Conservation (phyloP, 2,888 invertebrate species). For the Macrophya annulata region DNA sequence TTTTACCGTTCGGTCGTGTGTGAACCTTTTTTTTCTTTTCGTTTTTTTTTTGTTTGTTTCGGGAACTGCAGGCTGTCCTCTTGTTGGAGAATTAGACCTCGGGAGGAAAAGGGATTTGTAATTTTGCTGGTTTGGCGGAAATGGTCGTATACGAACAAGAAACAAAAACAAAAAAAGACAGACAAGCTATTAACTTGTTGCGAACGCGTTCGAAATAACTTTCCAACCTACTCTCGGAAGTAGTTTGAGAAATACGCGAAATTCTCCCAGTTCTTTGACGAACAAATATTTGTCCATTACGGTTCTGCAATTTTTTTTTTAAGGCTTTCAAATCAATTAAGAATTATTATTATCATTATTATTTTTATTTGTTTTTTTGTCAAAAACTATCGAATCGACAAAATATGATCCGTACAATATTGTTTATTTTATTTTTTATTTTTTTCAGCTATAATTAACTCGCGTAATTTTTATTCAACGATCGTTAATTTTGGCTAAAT, state of each 20-base stretch:
- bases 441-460: neutral
- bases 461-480: neutral
- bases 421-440: too few species aligned
- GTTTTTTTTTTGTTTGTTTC: neutral
- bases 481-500: neutral
- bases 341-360: neutral
- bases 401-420: neutral
- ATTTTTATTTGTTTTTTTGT: neutral
- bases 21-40: neutral
- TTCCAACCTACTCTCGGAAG: neutral
- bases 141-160: neutral
- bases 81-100: neutral
- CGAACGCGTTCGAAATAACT: slow-evolving; percentile 47
- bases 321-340: neutral
- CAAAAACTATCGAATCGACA: neutral
- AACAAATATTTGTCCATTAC: neutral
- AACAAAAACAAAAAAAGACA: neutral
- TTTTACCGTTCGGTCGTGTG: neutral
- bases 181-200: slow-evolving; percentile 41
- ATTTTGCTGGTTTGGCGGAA: slow-evolving; percentile 34
- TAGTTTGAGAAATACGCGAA: neutral
- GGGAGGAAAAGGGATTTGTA: slow-evolving; percentile 23
- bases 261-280: neutral
- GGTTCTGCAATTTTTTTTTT: neutral
- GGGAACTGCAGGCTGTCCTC: neutral